Evolutionary conservation across 2,888 invertebrate species (phyloP).

Genomic region (Plagodis dolabraria): DNA sequence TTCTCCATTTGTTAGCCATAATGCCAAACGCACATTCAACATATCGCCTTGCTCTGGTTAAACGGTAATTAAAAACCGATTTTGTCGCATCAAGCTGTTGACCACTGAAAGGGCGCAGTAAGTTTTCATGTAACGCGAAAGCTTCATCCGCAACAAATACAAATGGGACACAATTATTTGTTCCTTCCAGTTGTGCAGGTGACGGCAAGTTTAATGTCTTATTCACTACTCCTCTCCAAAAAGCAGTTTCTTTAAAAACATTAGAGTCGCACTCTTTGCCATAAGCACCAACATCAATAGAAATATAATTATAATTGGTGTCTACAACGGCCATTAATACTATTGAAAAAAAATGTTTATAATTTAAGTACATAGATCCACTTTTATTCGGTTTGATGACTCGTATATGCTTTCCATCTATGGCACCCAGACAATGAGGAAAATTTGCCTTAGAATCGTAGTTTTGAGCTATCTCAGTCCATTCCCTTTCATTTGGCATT

Average conservation of each 20-base stretch:
- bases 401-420: conserved; percentile 22
- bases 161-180: not conserved
- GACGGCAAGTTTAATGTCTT: conserved; percentile 19
- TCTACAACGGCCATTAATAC: conserved; percentile 30
- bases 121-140: conserved; percentile 8
- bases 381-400: conserved; percentile 9
- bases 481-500: conserved; percentile 11
- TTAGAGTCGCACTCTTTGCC: too few relatives aligned
- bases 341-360: conserved; percentile 25
- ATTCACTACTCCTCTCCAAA: conserved; percentile 22
- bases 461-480: conserved; percentile 23
- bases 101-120: conserved; percentile 14
- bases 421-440: conserved; percentile 20
- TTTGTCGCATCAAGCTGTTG: conserved; percentile 1
- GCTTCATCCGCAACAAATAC: conserved; percentile 15
- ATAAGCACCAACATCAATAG: too few relatives aligned
- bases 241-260: conserved; percentile 23
- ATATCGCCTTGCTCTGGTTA: conserved; percentile 39
- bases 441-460: conserved; percentile 22
- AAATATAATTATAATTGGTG: conserved; percentile 27
- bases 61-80: conserved; percentile 29
- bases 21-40: conserved; percentile 48
- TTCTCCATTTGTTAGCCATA: conserved; percentile 46
- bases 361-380: conserved; percentile 31
- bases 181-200: not conserved